These are phyloP conservation scores for Rousettus madagascariensis DNA, from an alignment of 2,797 vertebrate species.

Conservation along the genomic window DNA sequence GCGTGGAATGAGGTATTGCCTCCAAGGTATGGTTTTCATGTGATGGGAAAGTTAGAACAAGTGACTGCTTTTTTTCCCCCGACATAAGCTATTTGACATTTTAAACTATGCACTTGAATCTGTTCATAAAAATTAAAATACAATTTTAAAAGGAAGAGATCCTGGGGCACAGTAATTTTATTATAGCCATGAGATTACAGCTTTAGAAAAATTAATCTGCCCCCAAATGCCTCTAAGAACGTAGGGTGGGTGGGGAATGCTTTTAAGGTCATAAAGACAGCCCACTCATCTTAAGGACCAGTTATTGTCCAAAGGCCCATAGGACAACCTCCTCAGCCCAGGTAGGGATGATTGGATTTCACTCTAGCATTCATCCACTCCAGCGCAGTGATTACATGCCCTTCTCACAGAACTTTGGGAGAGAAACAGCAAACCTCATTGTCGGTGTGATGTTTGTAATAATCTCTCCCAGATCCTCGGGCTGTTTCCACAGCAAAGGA, in stretches of 20 bases:
- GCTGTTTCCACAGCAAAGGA: conserved; percentile 31
- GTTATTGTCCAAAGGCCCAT: not conserved
- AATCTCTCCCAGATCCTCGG: not conserved
- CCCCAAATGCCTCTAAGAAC: not conserved
- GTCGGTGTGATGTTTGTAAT: not conserved
- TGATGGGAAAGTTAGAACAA: not conserved
- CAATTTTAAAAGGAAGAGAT: not conserved
- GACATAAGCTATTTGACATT: not conserved
- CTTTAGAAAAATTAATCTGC: not conserved
- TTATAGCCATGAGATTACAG: not conserved
- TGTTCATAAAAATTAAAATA: conserved; percentile 32
- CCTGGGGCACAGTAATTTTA: not conserved
- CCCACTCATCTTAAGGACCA: not conserved
- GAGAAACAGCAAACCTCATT: not conserved
- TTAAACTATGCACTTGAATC: not conserved
- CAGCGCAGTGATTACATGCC: not conserved
- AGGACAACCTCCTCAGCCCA: not conserved
- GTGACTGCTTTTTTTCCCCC: not conserved
- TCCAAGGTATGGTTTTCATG: not conserved
- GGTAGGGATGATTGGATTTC: not conserved
- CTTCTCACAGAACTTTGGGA: not conserved
- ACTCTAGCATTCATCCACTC: not conserved
- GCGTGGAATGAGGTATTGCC: not conserved
- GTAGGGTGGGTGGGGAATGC: not conserved
- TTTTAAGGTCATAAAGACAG: not conserved